These are phyloP conservation scores for Microplitis mediator DNA, from an alignment of 1,140 invertebrate genomes.

Conservation along the genomic window DNA sequence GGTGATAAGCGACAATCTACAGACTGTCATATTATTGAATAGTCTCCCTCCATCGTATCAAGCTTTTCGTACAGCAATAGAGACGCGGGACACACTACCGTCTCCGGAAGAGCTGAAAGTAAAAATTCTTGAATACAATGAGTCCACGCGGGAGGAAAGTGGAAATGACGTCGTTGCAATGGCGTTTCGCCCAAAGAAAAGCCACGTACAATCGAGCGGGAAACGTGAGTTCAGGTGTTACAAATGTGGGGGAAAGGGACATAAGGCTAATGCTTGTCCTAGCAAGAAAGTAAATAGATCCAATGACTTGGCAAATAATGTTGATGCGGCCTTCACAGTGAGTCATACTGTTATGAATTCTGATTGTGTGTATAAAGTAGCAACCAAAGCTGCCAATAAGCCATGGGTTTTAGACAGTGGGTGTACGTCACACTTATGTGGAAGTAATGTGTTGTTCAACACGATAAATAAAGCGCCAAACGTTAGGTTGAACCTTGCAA, in stretches of 20 bases:
- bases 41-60: constrained; percentile 39
- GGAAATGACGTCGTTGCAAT: constrained; percentile 2
- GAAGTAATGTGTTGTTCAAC: not conserved
- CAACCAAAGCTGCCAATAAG: not conserved
- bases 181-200: not conserved
- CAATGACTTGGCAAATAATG: not conserved
- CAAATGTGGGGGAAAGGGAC: not conserved
- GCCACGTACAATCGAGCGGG: not conserved
- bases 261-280: not conserved
- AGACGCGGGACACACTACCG: constrained; percentile 41
- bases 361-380: not conserved
- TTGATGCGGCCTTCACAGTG: not conserved
- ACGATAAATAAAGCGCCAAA: not conserved
- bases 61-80: constrained; percentile 46
- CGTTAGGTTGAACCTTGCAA: constrained; percentile 22
- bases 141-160: constrained; percentile 31
- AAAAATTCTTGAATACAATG: constrained; percentile 45
- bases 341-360: not conserved
- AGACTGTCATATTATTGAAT: constrained; percentile 41
- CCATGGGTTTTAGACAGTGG: constrained; percentile 29
- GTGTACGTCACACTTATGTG: constrained; percentile 23
- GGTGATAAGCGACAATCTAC: not conserved
- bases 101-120: constrained; percentile 39
- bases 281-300: constrained; percentile 7
- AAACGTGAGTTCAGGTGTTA: not conserved